Percentiles rank a stretch among this genome's conserved stretches.
Conservation (phyloP, 2,113 vertebrate genomes). For the Cololabis saira region DNA sequence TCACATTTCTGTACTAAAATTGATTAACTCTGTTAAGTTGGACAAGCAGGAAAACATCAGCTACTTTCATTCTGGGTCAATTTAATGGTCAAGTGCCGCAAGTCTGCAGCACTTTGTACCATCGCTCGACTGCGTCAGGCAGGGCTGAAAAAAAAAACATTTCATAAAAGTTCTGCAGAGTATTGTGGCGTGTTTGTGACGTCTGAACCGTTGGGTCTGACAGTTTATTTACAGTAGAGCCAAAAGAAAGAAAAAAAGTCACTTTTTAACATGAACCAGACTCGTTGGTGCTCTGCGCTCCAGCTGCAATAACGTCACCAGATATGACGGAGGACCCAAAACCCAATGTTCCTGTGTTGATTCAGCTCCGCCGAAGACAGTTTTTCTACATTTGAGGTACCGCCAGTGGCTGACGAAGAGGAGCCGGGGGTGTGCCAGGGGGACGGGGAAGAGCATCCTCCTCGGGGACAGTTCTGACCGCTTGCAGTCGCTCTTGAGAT, state of each 20-base stretch:
- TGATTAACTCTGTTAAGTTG: slow-evolving; percentile 28
- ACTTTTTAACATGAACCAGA: slow-evolving; percentile 8
- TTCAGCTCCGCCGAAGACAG: slow-evolving; percentile 25
- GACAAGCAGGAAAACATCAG: slow-evolving; percentile 30
- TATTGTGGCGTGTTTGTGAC: neutral
- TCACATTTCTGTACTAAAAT: slow-evolving; percentile 32
- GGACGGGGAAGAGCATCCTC: slow-evolving; percentile 22
- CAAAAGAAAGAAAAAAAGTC: neutral
- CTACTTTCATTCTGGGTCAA: slow-evolving; percentile 42
- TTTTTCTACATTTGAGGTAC: slow-evolving; percentile 53
- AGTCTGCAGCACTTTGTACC: slow-evolving; percentile 11
- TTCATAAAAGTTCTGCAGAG: slow-evolving; percentile 11
- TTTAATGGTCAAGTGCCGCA: slow-evolving; percentile 15
- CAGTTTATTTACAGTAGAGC: slow-evolving; percentile 23
- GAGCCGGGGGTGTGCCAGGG: slow-evolving; percentile 33
- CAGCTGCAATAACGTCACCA: slow-evolving; percentile 20
- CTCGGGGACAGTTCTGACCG: slow-evolving; percentile 37
- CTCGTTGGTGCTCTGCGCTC: neutral
- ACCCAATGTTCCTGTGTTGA: slow-evolving; percentile 13
- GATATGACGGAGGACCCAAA: neutral
- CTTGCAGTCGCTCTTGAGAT: slow-evolving; percentile 65
- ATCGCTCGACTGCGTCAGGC: slow-evolving; percentile 32
- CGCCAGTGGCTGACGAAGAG: slow-evolving; percentile 7
- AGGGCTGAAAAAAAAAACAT: neutral
- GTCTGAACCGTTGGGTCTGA: slow-evolving; percentile 8